A percentile compares a stretch with the other conserved stretches of the same genome.
These are phyloP conservation scores for Cylindroiulus punctatus DNA, from an alignment of 2,888 invertebrate species.

Conservation along the genomic window DNA sequence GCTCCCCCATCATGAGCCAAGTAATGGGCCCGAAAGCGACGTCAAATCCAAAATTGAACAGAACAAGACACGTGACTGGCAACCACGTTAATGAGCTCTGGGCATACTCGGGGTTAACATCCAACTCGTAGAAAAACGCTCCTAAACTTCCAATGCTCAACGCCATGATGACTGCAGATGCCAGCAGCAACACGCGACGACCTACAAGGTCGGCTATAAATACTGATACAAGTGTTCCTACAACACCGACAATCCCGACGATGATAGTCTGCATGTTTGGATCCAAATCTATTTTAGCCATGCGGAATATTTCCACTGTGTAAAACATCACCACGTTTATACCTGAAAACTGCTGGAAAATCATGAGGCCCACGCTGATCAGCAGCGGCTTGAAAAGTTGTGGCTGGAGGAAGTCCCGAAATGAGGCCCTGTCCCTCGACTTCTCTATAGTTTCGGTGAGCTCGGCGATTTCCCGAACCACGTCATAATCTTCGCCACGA, in stretches of 20 bases:
- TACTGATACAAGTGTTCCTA: slow-evolving; percentile 42
- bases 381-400: slow-evolving; percentile 55
- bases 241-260: slow-evolving; percentile 49
- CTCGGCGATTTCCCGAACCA: not conserved
- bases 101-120: slow-evolving; percentile 59
- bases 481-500: not conserved
- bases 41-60: slow-evolving; percentile 83
- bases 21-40: slow-evolving; percentile 84
- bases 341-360: slow-evolving; percentile 59
- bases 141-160: slow-evolving; percentile 54
- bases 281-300: slow-evolving; percentile 57
- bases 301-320: slow-evolving; percentile 59
- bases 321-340: slow-evolving; percentile 58
- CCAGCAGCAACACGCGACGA: slow-evolving; percentile 56
- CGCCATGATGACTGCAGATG: slow-evolving; percentile 56
- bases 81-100: slow-evolving; percentile 75
- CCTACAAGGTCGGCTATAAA: slow-evolving; percentile 56
- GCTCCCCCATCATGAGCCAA: slow-evolving; percentile 81
- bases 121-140: slow-evolving; percentile 64
- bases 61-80: slow-evolving; percentile 77
- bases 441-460: slow-evolving; percentile 22
- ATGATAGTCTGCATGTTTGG: slow-evolving; percentile 57
- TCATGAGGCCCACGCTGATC: slow-evolving; percentile 57
- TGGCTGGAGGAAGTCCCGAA: not conserved
- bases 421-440: not conserved